phyloP scores from a whole-genome alignment of 2,797 vertebrate species.

The Notamacropus eugenii region DNA sequence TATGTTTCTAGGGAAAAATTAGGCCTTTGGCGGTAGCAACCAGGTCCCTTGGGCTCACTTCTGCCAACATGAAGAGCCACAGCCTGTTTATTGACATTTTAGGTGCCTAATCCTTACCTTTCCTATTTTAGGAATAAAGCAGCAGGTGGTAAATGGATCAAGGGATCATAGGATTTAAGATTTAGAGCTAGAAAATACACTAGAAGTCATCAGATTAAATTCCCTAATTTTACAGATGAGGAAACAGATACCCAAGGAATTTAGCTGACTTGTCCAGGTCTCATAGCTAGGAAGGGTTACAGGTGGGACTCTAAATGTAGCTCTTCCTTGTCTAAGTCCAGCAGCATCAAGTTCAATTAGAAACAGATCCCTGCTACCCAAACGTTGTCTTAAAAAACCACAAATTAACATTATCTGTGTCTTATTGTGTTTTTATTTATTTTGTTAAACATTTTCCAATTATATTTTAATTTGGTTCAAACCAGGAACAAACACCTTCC shows the following conservation, averaged over 20 bases:
- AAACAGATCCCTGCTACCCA: neutral
- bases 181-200: neutral
- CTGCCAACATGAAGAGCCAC: neutral
- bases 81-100: neutral
- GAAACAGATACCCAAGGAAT: neutral
- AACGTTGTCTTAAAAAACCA: neutral
- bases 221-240: neutral
- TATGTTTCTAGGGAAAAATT: neutral
- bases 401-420: neutral
- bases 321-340: neutral
- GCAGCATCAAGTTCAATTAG: neutral
- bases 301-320: neutral
- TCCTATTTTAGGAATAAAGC: neutral
- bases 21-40: neutral
- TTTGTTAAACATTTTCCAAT: neutral
- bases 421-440: neutral
- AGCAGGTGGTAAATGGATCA: neutral
- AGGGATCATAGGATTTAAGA: neutral
- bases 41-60: neutral
- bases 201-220: neutral
- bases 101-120: neutral
- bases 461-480: neutral
- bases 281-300: neutral
- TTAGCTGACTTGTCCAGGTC: neutral
- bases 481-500: neutral